Base-by-base conservation (phyloP, 2,113 vertebrate species). In the Muntiacus muntjak region DNA sequence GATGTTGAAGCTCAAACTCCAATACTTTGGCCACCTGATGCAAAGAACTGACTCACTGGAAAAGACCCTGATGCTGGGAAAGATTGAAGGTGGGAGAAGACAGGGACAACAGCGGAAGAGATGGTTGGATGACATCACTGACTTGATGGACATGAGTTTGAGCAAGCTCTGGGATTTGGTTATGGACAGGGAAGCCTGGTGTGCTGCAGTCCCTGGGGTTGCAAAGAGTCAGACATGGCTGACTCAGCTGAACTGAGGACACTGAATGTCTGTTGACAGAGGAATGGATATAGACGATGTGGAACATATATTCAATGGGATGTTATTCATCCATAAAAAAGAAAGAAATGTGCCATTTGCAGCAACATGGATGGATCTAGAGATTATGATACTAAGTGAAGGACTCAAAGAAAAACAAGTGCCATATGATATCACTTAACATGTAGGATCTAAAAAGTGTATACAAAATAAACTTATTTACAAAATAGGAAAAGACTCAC, bases 151-250 rank as follows among this genome's bases (percentile, higher is more conserved):
- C n/a, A 71, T 40, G n/a, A 71, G 9, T 40, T 23, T 71, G 67
- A 71, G n/a, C n/a, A 71, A 71, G 67, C n/a, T 71, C n/a, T 0
- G 0, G 19, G n/a, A 71, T 23, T 12, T 71, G 10, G 11, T 71
- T 21, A 71, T 40, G 9, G 67, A 71, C 19, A 71, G n/a, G 67
- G 67, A 71, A 40, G n/a, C 9, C n/a, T 36, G 9, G 62, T 10
- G 19, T 36, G n/a, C 19, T 40, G 19, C 19, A 71, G 10, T 71
- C 67, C 19, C 21, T 71, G n/a, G 0, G 10, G n/a, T 12, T 40
- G n/a, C 67, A 71, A 71, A 71, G 67, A 71, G 19, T 36, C 64
- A 12, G 67, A 71, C 19, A 23, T 23, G 19, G 23, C 10, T 40
- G 8, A 71, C 10, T 71, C n/a, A 71, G 5, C 9, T 12, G n/a